phyloP scores from a whole-genome alignment of 2,797 vertebrate species.

The Clarias pachynema region DNA sequence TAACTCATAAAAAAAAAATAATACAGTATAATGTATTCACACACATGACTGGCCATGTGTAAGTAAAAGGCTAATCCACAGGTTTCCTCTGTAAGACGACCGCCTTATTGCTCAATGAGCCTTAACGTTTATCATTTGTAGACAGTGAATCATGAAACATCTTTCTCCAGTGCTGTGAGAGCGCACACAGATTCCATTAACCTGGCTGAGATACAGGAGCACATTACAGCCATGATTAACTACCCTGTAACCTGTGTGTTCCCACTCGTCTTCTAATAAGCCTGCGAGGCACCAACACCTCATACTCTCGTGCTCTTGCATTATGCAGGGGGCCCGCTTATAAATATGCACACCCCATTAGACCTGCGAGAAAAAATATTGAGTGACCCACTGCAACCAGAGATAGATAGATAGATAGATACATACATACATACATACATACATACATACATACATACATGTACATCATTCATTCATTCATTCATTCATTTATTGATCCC shows the following conservation, averaged over 20 bases:
- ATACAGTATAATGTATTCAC: background rate
- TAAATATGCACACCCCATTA: constrained; percentile 39
- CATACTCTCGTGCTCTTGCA: constrained; percentile 26
- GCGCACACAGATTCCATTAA: constrained; percentile 36
- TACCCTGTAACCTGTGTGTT: constrained; percentile 38
- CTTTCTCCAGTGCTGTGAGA: constrained; percentile 14
- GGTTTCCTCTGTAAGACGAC: constrained; percentile 9
- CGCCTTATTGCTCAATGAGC: constrained; percentile 7
- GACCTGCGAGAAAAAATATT: background rate
- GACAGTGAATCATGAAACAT: constrained; percentile 32
- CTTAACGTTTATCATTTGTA: constrained; percentile 20
- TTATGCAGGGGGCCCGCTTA: constrained; percentile 27
- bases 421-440: no score
- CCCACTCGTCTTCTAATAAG: constrained; percentile 30
- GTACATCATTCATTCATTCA: no score
- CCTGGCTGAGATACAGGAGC: constrained; percentile 29
- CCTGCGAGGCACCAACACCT: constrained; percentile 10
- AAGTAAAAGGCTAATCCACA: constrained; percentile 18
- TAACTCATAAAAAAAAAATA: background rate
- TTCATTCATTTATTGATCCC: no score
- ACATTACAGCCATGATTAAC: constrained; percentile 41
- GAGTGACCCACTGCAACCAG: background rate
- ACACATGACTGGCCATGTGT: background rate
- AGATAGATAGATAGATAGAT: no score
- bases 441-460: no score